These are phyloP conservation scores for Halcyon senegalensis DNA, from an alignment of 2,113 vertebrate genomes.

Conservation along the genomic window DNA sequence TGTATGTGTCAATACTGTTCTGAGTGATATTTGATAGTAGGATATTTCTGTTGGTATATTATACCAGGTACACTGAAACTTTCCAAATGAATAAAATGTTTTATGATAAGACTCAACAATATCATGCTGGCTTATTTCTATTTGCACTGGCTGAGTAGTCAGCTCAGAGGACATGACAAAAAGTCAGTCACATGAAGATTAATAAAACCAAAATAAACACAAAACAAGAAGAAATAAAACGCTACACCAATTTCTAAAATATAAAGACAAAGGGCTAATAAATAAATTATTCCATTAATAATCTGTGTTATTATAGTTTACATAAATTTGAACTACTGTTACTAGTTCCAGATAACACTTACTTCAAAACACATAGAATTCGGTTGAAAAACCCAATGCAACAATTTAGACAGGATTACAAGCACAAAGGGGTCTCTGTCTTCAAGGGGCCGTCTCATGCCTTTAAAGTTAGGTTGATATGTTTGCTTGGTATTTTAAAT, in stretches of 20 bases:
- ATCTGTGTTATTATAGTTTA: background rate
- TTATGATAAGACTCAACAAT: background rate
- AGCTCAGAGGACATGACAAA: background rate
- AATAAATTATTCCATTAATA: background rate
- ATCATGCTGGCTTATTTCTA: background rate
- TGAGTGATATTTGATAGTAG: background rate
- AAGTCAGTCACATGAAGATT: background rate
- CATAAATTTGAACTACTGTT: background rate
- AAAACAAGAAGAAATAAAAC: background rate
- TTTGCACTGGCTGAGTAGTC: background rate
- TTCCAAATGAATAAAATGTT: background rate
- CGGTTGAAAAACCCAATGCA: fast-evolving
- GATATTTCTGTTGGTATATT: background rate
- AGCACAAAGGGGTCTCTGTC: background rate
- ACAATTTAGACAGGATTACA: background rate
- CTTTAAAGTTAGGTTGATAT: background rate
- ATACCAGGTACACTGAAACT: background rate
- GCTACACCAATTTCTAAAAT: background rate
- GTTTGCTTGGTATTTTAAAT: background rate
- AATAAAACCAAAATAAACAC: background rate
- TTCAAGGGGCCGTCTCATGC: background rate
- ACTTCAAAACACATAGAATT: background rate
- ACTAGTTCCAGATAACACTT: background rate
- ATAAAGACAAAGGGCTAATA: background rate
- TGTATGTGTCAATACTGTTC: background rate